Evolutionary conservation across 2,888 invertebrate species (phyloP), one percentile per base, ranked within the genome.

Genomic region (Diaphora mendica): DNA sequence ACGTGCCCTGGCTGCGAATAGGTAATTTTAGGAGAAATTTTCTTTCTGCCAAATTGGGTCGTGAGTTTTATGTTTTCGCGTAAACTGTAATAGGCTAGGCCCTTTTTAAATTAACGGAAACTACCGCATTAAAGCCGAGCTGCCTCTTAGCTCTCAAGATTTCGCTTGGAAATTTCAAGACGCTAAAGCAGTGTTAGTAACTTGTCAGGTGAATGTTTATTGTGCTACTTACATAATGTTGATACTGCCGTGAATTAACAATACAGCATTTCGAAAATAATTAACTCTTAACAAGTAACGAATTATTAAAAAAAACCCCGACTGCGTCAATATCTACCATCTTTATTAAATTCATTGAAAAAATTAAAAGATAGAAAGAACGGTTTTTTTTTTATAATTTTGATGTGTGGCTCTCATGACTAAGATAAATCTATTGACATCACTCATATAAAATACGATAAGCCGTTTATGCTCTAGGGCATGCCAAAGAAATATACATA

Each of bases 21-120:
- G 89, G 87, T 88, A 88, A 88, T 89, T 88, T 86, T 78, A 73
- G 81, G 82, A 82, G 85, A 84, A 89, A 88, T 85, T 88, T 88
- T 89, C 88, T 88, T 89, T 87, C 87, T 84, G 79, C 83, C 78
- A 87, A 89, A 89, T 89, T 89, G 88, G 87, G 86, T 83, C 85
- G 80, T 86, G 84, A 87, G 83, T 87, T 89, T 89, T 88, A 89
- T 88, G 89, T 85, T 85, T 85, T 85, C 86, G 81, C 89, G 86
- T 88, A 88, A 87, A 89, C 87, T 88, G 82, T 82, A 86, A 86
- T 82, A 87, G 83, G 82, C 74, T 67, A 76, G 81, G 82, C 82
- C 84, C 79, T 81, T 85, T 87, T 86, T 84, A 85, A 85, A 84
- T 86, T 87, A 83, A 84, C 83, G 85, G 48, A 71, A 82, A 85